phyloP scores from a whole-genome alignment of 2,888 invertebrate species.

The Cantharis rufa region DNA sequence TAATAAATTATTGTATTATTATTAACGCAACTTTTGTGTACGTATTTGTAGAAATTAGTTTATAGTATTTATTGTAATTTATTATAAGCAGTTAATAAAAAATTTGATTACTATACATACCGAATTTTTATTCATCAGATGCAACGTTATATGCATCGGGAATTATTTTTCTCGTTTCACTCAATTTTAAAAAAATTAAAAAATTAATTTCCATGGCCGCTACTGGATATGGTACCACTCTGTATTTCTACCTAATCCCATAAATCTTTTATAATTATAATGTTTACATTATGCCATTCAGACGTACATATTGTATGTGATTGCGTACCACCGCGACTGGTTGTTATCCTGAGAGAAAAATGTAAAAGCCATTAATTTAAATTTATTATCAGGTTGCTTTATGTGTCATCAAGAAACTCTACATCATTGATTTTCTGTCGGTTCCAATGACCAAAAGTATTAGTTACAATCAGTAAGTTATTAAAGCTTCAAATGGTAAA shows the following conservation, averaged over 20 bases:
- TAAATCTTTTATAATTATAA: too few relatives aligned
- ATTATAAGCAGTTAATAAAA: conserved; percentile 26
- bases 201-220: too few relatives aligned
- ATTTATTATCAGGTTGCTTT: neutral
- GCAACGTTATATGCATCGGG: too few relatives aligned
- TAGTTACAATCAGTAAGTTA: neutral
- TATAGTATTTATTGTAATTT: conserved; percentile 18
- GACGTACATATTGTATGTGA: too few relatives aligned
- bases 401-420: neutral
- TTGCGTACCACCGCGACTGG: neutral
- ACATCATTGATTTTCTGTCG: neutral
- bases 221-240: too few relatives aligned
- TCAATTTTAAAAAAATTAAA: too few relatives aligned
- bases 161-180: too few relatives aligned
- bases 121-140: neutral
- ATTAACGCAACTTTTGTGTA: neutral
- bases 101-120: neutral
- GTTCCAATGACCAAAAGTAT: neutral
- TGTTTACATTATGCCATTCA: too few relatives aligned
- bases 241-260: too few relatives aligned
- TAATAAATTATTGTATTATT: neutral
- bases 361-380: neutral
- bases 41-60: neutral
- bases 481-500: neutral
- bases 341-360: neutral